Conservation (phyloP, 2,113 vertebrate species). For the Ia io region DNA sequence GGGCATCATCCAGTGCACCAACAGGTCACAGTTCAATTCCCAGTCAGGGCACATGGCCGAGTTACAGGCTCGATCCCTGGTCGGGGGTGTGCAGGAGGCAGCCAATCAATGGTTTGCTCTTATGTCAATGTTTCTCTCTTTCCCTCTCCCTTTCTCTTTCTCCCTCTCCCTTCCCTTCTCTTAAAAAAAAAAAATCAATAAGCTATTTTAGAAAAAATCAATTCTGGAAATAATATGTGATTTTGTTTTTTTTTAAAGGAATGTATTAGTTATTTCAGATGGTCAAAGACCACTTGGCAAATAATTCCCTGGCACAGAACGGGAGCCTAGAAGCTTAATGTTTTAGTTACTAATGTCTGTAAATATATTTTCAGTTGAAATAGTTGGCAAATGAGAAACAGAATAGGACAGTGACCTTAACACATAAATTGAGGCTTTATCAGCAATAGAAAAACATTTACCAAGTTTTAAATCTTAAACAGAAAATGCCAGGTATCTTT, state of each 20-base stretch:
- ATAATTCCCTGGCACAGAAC: conserved; percentile 2
- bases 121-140: too few relatives aligned
- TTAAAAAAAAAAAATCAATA: too few relatives aligned
- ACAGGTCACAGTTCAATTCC: too few relatives aligned
- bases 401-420: conserved; percentile 41
- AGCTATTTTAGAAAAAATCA: too few relatives aligned
- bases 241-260: background rate
- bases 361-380: conserved; percentile 35
- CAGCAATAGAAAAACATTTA: background rate
- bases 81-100: too few relatives aligned
- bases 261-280: background rate
- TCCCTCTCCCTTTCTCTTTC: too few relatives aligned
- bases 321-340: background rate
- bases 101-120: too few relatives aligned
- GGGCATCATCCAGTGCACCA: background rate
- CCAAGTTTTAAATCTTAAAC: conserved; percentile 42
- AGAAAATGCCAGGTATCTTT: conserved; percentile 1
- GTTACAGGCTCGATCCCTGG: too few relatives aligned
- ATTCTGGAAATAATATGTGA: too few relatives aligned
- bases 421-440: conserved; percentile 10
- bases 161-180: too few relatives aligned
- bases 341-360: background rate
- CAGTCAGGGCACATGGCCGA: too few relatives aligned
- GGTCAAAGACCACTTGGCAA: background rate
- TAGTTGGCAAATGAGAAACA: conserved; percentile 48